Evolutionary conservation across 2,888 invertebrate species (phyloP).

Genomic region (Choreutis nemorana): DNA sequence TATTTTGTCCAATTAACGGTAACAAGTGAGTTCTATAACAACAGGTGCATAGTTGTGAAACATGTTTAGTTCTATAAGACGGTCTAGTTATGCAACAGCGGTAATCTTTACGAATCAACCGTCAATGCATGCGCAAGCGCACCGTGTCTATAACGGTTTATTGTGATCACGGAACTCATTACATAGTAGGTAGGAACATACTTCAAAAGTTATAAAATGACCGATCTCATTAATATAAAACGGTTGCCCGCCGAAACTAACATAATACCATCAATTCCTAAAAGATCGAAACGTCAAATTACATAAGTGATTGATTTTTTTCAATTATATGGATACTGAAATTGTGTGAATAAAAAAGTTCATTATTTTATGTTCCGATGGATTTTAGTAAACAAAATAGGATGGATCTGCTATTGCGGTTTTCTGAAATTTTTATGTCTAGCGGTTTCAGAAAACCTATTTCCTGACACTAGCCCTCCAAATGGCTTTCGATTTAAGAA

Average conservation of each 20-base stretch:
- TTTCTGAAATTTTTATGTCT: no score
- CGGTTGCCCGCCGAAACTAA: conserved; percentile 3
- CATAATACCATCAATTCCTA: conserved; percentile 15
- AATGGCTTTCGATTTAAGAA: no score
- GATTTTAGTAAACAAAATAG: no score
- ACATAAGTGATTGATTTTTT: no score
- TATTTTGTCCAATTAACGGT: conserved; percentile 21
- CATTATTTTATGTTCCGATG: no score
- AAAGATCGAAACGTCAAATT: conserved; percentile 11
- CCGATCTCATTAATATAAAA: background rate
- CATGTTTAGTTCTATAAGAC: conserved; percentile 36
- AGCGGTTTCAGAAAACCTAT: no score
- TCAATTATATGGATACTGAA: no score
- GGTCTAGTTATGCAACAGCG: conserved; percentile 44
- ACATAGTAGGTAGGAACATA: no score
- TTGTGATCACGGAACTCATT: conserved; percentile 46
- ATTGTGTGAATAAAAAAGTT: no score
- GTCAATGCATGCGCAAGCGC: conserved; percentile 28
- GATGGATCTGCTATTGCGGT: no score
- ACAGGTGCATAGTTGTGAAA: conserved; percentile 47
- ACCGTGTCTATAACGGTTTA: conserved; percentile 45
- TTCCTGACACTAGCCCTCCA: no score
- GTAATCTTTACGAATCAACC: conserved; percentile 42
- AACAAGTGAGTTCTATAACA: conserved; percentile 35
- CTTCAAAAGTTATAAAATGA: no score